Conservation (phyloP, 2,797 vertebrate genomes). For the Lepidocolaptes lacrymiger region DNA sequence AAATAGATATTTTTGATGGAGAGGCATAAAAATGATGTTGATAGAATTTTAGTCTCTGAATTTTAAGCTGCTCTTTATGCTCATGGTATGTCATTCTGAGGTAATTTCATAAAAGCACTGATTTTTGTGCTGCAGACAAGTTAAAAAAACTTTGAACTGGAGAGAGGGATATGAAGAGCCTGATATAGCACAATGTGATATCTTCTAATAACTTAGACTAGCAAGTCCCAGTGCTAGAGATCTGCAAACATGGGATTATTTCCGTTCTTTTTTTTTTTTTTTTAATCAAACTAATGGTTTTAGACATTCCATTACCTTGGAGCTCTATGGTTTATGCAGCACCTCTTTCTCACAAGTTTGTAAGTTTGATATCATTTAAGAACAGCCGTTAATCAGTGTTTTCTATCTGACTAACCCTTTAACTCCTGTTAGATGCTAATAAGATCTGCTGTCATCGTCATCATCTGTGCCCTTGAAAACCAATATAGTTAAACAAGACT, state of each 20-base stretch:
- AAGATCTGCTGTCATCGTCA: background rate
- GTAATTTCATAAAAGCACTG: background rate
- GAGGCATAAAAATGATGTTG: background rate
- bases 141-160: background rate
- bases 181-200: background rate
- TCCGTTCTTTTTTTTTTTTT: background rate
- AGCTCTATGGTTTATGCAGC: background rate
- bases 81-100: background rate
- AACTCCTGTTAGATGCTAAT: background rate
- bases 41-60: background rate
- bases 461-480: conserved; percentile 22
- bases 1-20: background rate
- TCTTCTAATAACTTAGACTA: background rate
- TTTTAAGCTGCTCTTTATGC: background rate
- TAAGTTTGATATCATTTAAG: background rate
- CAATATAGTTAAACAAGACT: conserved; percentile 17
- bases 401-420: background rate
- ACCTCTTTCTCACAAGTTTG: background rate
- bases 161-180: background rate
- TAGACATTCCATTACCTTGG: background rate
- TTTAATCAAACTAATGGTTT: background rate
- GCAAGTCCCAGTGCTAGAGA: background rate
- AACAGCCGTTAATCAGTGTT: background rate
- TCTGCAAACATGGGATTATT: background rate
- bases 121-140: background rate